A percentile compares a stretch with the other conserved stretches of the same genome.
These are phyloP conservation scores for Copidosoma floridanum DNA, from an alignment of 1,140 invertebrate genomes.

Conservation along the genomic window DNA sequence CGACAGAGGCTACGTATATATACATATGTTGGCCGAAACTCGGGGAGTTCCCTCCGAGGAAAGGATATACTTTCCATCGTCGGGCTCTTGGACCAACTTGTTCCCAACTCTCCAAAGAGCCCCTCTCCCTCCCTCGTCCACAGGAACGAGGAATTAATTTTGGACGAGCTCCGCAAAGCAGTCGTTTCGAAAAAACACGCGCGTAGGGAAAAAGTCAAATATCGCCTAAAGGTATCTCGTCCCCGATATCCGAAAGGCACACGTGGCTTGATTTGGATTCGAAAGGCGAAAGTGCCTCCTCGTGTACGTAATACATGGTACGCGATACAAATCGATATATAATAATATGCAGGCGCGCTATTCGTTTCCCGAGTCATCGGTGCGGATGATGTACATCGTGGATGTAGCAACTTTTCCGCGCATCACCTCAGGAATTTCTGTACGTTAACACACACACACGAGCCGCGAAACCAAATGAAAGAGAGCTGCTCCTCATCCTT, in stretches of 20 bases:
- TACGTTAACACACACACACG: background rate
- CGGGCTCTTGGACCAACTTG: conserved; percentile 31
- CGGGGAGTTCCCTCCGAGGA: background rate
- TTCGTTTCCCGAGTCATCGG: conserved; percentile 24
- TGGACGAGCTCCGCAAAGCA: no score
- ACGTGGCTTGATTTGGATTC: no score
- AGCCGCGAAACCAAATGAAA: background rate
- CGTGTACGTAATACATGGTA: no score
- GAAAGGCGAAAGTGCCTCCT: no score
- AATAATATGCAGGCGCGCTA: no score
- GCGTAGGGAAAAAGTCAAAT: no score
- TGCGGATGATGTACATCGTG: conserved; percentile 12
- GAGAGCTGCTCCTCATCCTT: background rate
- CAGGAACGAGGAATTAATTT: no score
- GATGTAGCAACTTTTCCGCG: conserved; percentile 1
- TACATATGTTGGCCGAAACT: background rate
- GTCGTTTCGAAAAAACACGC: no score
- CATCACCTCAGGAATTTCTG: background rate
- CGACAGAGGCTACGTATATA: background rate
- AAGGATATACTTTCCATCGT: conserved; percentile 32
- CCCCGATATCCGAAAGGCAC: no score
- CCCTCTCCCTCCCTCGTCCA: background rate
- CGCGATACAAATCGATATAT: no score
- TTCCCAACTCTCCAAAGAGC: no score
- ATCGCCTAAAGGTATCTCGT: no score